Evolutionary conservation across 2,797 vertebrate species (phyloP), one percentile per base, ranked within the genome.

Genomic region (Sebastes hopkinsi): DNA sequence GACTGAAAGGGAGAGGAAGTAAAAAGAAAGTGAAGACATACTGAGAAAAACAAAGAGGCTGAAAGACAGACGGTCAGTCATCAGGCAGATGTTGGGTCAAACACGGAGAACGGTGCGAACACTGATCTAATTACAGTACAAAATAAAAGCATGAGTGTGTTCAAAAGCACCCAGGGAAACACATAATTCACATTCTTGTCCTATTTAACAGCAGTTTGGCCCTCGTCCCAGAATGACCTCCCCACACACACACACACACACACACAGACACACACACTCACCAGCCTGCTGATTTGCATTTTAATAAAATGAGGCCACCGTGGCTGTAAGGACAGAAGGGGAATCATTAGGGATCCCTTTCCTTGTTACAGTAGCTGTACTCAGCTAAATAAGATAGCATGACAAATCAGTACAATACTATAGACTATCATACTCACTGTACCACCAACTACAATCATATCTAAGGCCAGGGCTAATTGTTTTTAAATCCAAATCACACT

Each of bases 181-280:
- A 81, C 82, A 89, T 89, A 66, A 79, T 87, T 91, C 84, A 83
- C 84, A 92, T 91, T 92, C 81, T 85, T 91, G 88, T 87, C 88
- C 89, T 81, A 84, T 91, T 92, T 92, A 80, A 87, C 74, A 81
- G 69, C 46, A 73, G 5, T 73, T 86, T 91, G 90, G 87, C 83
- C 82, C 77, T 61, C 22, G 1, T 82, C 89, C 85, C 83, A 85
- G 82, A 87, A 84, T 70, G 79, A 83, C 75, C 55, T 55, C 18
- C n/a, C 60, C 42, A 66, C 68, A 58, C 67, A 58, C 62, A 74
- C 46, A 42, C 32, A 70, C 22, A 61, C 50, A 68, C 27, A 42
- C 32, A 55, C 18, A 64, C 27, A 80, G 2, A 72, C 70, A 68
- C 36, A 74, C 62, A 64, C 38, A 50, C 5, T 18, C 58, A 83